A percentile compares a stretch with the other conserved stretches of the same genome.
These are phyloP conservation scores for Thalassaphorura encarpata DNA, from an alignment of 1,140 invertebrate species.

Conservation along the genomic window DNA sequence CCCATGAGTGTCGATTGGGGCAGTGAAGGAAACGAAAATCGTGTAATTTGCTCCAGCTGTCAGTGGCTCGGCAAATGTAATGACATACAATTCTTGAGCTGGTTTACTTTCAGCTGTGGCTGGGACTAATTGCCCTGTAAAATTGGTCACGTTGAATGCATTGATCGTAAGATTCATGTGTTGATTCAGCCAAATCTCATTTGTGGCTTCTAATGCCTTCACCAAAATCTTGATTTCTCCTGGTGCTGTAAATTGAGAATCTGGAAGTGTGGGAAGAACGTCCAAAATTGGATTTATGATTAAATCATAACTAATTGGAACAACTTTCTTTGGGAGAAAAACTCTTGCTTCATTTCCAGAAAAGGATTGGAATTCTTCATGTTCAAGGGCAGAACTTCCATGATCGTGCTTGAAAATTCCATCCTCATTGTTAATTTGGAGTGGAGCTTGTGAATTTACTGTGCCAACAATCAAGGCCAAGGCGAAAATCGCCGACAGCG, in stretches of 20 bases:
- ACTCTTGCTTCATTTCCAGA: neutral
- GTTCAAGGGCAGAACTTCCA: neutral
- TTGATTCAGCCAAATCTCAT: neutral
- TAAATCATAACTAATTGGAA: slow-evolving; percentile 2
- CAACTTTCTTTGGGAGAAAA: neutral
- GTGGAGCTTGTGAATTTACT: no score
- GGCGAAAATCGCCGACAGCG: no score
- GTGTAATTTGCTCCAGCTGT: slow-evolving; percentile 4
- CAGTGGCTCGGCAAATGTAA: slow-evolving; percentile 5
- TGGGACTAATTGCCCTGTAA: neutral
- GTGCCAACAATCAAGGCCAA: no score
- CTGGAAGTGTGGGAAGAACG: no score
- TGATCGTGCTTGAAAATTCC: neutral
- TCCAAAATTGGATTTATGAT: neutral
- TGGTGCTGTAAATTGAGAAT: neutral
- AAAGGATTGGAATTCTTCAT: neutral
- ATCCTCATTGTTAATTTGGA: neutral
- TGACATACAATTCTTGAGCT: slow-evolving; percentile 17
- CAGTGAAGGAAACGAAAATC: neutral
- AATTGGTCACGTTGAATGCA: neutral
- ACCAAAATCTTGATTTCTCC: neutral
- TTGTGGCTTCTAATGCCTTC: neutral
- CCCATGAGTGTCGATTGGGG: no score
- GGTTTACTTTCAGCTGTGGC: neutral
- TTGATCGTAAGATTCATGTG: neutral